Evolutionary conservation across 35 echinoderm and acorn worm genomes (phyloP).

Genomic region (Stichopus chloronotus): DNA sequence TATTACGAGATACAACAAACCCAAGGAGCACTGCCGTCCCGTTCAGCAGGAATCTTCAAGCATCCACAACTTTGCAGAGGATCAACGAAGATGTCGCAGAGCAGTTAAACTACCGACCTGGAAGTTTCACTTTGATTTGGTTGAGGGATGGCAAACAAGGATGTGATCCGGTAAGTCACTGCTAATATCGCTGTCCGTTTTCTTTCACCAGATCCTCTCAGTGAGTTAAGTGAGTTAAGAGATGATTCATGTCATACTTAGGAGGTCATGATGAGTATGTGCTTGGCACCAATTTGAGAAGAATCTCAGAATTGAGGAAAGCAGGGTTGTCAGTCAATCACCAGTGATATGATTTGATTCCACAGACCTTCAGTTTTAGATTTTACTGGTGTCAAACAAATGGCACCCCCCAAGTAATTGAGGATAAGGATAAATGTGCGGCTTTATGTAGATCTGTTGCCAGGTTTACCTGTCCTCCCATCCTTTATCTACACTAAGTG

Average conservation of each 20-base stretch:
- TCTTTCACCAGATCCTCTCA: not conserved
- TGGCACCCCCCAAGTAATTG: no score
- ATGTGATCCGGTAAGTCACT: slow-evolving; percentile 68
- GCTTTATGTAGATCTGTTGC: no score
- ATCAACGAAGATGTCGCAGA: slow-evolving; percentile 82
- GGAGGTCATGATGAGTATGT: not conserved
- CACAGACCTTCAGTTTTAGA: not conserved
- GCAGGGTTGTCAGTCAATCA: no score
- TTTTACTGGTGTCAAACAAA: not conserved
- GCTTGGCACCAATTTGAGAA: no score
- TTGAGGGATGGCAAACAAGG: slow-evolving; percentile 66
- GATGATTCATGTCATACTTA: not conserved
- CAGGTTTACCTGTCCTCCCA: no score
- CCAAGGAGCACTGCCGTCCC: slow-evolving; percentile 76
- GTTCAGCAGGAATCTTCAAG: slow-evolving; percentile 81
- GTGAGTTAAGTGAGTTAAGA: not conserved
- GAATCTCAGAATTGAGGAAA: no score
- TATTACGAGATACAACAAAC: slow-evolving; percentile 89
- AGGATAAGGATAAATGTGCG: no score
- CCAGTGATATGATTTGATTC: no score
- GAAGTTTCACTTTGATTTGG: slow-evolving; percentile 85
- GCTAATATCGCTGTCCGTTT: no score
- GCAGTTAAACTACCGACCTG: slow-evolving; percentile 78
- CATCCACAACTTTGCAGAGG: slow-evolving; percentile 14
- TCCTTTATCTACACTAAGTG: no score